Evolutionary conservation across 2,888 invertebrate genomes (phyloP).

Genomic region (Sympetrum striolatum): DNA sequence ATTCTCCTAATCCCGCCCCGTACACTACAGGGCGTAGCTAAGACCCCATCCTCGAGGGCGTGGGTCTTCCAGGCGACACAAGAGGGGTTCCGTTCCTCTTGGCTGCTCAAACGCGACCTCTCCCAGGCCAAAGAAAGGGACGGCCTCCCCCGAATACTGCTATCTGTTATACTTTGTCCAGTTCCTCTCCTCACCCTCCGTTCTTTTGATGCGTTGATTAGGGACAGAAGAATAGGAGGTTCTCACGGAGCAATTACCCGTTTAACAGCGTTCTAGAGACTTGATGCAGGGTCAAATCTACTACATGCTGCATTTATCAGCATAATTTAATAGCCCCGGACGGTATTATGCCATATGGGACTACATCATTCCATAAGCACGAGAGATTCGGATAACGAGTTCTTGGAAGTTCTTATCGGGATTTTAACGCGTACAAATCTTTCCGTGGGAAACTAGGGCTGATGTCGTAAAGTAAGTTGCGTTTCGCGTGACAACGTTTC

Average conservation of each 20-base stretch:
- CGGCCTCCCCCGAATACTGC: neutral
- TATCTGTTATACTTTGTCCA: neutral
- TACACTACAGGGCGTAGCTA: neutral
- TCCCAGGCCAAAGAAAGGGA: neutral
- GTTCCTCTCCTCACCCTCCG: neutral
- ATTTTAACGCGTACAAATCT: too few relatives aligned
- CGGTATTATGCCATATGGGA: too few relatives aligned
- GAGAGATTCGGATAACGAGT: too few relatives aligned
- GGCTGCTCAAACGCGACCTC: constrained; percentile 31
- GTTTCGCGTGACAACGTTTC: too few relatives aligned
- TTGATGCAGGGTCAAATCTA: neutral
- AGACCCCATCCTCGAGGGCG: neutral
- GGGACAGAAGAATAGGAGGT: neutral
- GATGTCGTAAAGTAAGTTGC: too few relatives aligned
- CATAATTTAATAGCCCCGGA: neutral
- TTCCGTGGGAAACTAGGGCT: too few relatives aligned
- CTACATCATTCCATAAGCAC: too few relatives aligned
- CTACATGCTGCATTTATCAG: neutral
- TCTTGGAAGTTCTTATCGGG: too few relatives aligned
- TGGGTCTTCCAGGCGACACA: constrained; percentile 16
- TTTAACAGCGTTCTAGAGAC: neutral
- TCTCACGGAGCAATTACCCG: neutral
- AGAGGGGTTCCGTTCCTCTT: neutral
- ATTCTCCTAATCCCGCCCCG: neutral
- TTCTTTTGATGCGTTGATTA: neutral